Conservation (phyloP, 2,797 vertebrate species). For the Myiothlypis coronata region DNA sequence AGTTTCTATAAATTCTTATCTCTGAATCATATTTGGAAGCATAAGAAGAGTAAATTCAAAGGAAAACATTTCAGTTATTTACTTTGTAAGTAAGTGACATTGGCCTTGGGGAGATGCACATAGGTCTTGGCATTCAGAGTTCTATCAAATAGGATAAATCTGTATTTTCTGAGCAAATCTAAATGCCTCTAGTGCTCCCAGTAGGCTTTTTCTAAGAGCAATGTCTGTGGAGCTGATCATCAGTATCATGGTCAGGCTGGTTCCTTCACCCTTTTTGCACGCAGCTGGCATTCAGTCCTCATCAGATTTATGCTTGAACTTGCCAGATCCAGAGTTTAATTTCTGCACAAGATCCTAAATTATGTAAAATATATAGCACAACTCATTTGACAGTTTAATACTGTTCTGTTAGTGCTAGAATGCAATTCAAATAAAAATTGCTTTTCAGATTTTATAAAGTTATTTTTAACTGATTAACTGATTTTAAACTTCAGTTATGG, state of each 20-base stretch:
- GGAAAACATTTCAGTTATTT: background rate
- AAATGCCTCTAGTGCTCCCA: background rate
- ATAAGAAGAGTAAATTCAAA: background rate
- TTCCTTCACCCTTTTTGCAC: background rate
- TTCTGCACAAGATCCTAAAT: background rate
- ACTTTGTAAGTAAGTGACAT: background rate
- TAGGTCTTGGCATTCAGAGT: background rate
- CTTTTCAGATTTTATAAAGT: background rate
- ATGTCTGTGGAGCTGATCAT: background rate
- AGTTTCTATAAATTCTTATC: background rate
- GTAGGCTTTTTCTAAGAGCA: background rate
- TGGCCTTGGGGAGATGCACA: background rate
- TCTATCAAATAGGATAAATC: background rate
- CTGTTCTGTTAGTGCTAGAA: background rate
- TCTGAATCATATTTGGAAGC: background rate
- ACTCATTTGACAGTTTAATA: background rate
- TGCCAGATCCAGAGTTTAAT: background rate
- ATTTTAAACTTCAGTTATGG: background rate
- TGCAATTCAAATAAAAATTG: background rate
- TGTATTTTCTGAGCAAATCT: background rate
- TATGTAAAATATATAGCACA: background rate
- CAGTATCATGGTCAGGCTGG: background rate
- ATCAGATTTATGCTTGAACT: background rate
- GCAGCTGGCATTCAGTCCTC: background rate
- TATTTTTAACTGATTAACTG: background rate